Conservation (phyloP, 2,888 invertebrate genomes). For the Trissoscelio sp. region DNA sequence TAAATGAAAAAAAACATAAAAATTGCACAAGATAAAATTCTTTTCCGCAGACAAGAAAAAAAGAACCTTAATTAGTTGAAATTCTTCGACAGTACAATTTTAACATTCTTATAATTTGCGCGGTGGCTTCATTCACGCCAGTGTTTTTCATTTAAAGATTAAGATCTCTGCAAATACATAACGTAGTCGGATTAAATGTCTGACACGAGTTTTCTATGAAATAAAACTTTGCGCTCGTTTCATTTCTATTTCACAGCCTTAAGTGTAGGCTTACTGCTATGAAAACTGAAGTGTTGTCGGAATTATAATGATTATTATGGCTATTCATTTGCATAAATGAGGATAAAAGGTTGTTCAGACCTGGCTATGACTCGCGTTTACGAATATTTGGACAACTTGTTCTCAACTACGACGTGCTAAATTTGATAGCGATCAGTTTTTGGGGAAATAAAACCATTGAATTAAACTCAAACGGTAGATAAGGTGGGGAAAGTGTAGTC, state of each 20-base stretch:
- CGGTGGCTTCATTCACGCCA: neutral
- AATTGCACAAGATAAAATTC: no score
- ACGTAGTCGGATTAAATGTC: constrained; percentile 25
- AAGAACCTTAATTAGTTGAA: constrained; percentile 10
- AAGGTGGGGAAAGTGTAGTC: neutral
- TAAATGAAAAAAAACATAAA: no score
- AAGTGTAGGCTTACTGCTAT: constrained; percentile 25
- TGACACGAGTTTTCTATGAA: constrained; percentile 39
- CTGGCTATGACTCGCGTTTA: constrained; percentile 19
- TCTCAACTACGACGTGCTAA: constrained; percentile 12
- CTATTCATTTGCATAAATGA: constrained; percentile 50
- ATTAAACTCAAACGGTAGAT: neutral
- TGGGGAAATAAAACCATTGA: neutral
- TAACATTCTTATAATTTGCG: constrained; percentile 19
- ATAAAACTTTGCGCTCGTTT: constrained; percentile 49
- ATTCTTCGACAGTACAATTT: constrained; percentile 10
- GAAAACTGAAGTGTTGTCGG: constrained; percentile 40
- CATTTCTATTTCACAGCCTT: constrained; percentile 34
- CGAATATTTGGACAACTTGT: constrained; percentile 30
- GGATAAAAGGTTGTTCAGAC: constrained; percentile 46
- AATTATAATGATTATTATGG: constrained; percentile 56
- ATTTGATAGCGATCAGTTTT: constrained; percentile 5
- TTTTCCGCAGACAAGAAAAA: no score
- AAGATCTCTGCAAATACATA: constrained; percentile 19
- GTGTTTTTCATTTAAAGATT: constrained; percentile 25